Evolutionary conservation across 1,140 invertebrate species (phyloP), one percentile per base, ranked within the genome.

Genomic region (Holotrichia oblita): DNA sequence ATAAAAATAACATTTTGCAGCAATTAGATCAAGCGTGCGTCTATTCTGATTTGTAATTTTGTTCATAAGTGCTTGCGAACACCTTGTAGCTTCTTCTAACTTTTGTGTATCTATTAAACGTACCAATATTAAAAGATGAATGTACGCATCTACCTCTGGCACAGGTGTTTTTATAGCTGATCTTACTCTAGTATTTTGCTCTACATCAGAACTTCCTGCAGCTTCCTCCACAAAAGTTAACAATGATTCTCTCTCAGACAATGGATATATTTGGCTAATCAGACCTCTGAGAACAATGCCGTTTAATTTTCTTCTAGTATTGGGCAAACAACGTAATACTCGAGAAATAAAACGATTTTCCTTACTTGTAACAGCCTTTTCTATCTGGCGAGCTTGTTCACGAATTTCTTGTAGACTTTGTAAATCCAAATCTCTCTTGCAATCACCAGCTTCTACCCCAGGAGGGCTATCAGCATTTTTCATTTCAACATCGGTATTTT

Each of bases 1-100:
- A 87, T 99, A 99, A 87, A 98, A 99, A 86, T 98, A 99, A 84
- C 96, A 98, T 85, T 98, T 98, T 2, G 98, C 97, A 44, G 97
- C 96, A 82, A 99, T 92, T 9, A 97, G 89, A 89, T 99, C 98
- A 40, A 99, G 91, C 3, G 96, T 97, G 77, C 98, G 90, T 64
- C 98, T 91, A 87, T 99, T 99, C 81, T 98, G 95, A 27, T 91
- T 89, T 10, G 92, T 92, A 14, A 99, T 91, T 87, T 99, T 99
- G 69, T 91, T 91, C 91, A 99, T 95, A 7, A 99, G 86, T 20
- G 89, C 87, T 84, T 99, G 95, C 0, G 95, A 94, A 83, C 95
- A 97, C 69, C 91, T 89, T 0, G 92, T 90, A 6, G 94, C 94
- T 82, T 95, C 93, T 80, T 92, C 88, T 34, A 95, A 87, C 83